Percentiles rank a stretch among this genome's conserved stretches.
These are phyloP conservation scores for Alectoris magna DNA, from an alignment of 2,797 vertebrate genomes.

Conservation along the genomic window DNA sequence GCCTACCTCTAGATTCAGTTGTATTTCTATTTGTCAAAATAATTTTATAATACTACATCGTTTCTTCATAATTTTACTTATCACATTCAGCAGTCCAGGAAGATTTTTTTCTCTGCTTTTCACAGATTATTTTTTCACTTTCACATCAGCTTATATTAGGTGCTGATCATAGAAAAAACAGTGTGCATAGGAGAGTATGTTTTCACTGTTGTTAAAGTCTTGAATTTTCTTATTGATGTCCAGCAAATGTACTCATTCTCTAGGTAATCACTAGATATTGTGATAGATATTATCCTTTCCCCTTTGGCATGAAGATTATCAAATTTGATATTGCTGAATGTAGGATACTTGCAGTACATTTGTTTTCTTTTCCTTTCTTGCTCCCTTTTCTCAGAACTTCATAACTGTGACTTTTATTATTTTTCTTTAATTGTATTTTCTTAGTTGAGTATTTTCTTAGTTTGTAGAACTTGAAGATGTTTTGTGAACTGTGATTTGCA, in stretches of 20 bases:
- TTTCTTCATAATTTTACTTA: conserved; percentile 11
- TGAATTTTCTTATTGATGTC: neutral
- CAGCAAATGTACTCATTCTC: neutral
- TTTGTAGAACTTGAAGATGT: neutral
- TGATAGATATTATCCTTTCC: neutral
- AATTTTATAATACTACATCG: neutral
- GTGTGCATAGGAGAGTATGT: neutral
- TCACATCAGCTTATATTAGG: neutral
- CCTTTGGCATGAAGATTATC: neutral
- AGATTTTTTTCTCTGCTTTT: neutral
- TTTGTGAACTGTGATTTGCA: neutral
- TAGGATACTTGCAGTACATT: neutral
- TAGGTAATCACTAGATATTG: neutral
- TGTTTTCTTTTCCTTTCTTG: neutral
- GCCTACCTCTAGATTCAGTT: neutral
- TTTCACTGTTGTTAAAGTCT: neutral
- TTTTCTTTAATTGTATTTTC: neutral
- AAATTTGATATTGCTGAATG: neutral
- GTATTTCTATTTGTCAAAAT: neutral
- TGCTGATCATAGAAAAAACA: neutral
- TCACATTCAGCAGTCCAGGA: neutral
- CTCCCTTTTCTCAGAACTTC: neutral
- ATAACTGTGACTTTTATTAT: neutral
- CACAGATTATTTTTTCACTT: neutral
- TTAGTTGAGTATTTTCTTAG: neutral